phyloP scores from a whole-genome alignment of 2,113 vertebrate species.

The Elachura formosa region DNA sequence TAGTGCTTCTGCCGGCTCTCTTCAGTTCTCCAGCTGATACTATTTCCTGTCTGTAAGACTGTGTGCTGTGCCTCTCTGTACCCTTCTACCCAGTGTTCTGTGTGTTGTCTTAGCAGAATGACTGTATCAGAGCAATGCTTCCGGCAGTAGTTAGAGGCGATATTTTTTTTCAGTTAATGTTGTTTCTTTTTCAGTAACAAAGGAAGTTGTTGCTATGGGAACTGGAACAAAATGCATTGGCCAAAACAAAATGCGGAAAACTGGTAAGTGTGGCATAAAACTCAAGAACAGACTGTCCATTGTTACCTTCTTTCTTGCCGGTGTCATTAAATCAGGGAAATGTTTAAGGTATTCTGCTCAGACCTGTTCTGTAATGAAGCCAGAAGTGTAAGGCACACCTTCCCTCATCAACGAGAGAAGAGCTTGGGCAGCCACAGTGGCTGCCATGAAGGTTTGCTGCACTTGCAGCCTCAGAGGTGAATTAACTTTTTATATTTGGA shows the following conservation, averaged over 20 bases:
- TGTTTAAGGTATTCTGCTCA: neutral
- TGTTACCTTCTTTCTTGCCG: neutral
- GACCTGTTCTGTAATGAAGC: neutral
- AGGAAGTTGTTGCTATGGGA: slow-evolving; percentile 89
- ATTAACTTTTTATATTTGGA: neutral
- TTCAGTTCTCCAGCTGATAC: neutral
- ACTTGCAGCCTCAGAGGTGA: neutral
- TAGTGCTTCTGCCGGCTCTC: neutral
- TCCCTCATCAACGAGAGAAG: neutral
- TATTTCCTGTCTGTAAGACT: neutral
- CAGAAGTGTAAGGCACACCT: neutral
- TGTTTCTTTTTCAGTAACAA: slow-evolving; percentile 61
- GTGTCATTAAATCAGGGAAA: neutral
- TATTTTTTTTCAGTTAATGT: neutral
- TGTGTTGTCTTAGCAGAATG: neutral
- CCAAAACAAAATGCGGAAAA: slow-evolving; percentile 80
- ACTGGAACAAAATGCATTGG: slow-evolving; percentile 97
- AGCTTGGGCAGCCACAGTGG: neutral
- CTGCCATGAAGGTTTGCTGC: neutral
- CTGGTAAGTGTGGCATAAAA: slow-evolving; percentile 69
- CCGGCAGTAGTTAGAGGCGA: neutral
- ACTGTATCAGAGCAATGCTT: neutral
- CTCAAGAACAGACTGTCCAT: neutral
- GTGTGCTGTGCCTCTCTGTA: neutral
- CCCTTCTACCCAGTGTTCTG: neutral